Percentiles rank a stretch among this genome's conserved stretches.
phyloP scores from a whole-genome alignment of 2,113 vertebrate genomes.

The Pluvialis apricaria region DNA sequence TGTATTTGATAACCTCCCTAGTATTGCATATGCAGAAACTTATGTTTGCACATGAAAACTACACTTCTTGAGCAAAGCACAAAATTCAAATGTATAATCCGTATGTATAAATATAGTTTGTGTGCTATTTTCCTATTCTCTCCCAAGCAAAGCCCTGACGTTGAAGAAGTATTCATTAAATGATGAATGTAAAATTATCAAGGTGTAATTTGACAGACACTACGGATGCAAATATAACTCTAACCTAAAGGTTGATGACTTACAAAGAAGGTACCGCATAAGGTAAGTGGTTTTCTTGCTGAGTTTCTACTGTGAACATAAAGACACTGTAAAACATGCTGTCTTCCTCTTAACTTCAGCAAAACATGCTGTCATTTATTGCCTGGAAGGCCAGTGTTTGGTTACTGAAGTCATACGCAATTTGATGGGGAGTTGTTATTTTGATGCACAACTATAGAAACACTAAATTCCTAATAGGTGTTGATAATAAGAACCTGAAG shows the following conservation, averaged over 20 bases:
- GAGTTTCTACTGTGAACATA: neutral
- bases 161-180: neutral
- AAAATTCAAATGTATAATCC: neutral
- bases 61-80: neutral
- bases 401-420: slow-evolving; percentile 14
- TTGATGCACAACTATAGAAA: slow-evolving; percentile 6
- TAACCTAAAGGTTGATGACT: neutral
- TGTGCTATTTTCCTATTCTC: neutral
- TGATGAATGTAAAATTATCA: neutral
- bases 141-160: neutral
- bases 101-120: neutral
- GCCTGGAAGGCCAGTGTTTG: neutral
- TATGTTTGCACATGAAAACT: neutral
- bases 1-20: neutral
- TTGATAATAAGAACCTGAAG: neutral
- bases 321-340: neutral
- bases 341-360: neutral
- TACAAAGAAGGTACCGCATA: neutral
- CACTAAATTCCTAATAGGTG: neutral
- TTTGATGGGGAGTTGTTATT: neutral
- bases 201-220: neutral
- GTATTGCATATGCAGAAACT: neutral
- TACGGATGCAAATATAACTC: neutral
- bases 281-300: neutral
- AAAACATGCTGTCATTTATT: slow-evolving; percentile 15